Base-by-base conservation (phyloP, 2,797 vertebrate genomes). In the Monodelphis domestica region DNA sequence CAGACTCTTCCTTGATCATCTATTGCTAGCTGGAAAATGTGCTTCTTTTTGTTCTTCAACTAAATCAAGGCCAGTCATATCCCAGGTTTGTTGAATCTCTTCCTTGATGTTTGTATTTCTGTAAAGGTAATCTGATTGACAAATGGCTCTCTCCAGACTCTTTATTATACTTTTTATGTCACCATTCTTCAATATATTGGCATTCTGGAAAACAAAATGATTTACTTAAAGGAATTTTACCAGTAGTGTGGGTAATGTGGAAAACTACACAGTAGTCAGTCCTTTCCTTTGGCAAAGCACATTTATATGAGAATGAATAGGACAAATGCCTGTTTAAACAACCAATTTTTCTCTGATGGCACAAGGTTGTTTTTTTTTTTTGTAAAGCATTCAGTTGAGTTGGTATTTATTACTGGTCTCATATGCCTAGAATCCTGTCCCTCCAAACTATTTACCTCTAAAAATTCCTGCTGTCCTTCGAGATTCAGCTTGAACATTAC, bases 21-120 rank as follows among this genome's bases (percentile, higher is more conserved):
- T 50, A 4, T 90, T 93, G 57, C 24, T 89, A 45, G 57, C 92
- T 87, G 55, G 70, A 91, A 97, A 95, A 29, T 54, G 26, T 84
- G 12, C 5, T 87, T 21, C n/a, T 30, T 45, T 78, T 78, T 78
- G 78, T 28, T 11, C 45, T 91, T 91, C 87, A 38, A 91, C 28
- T 93, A 89, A 90, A 24, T 63, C 12, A 94, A 93, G 5, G 5
- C 45, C 14, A 78, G 4, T 33, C 54, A 87, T 54, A 0, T 12
- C 24, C 14, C 55, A 9, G 0, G 50, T 51, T 89, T 89, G 12
- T 24, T 70, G 17, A 88, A 53, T 88, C 87, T 93, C 53, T 29
- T 56, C 21, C 12, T 70, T 53, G 1, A 91, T 91, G 70, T 53
- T 91, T 90, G 88, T 2, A 87, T 78, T 78, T 52, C 21, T 33